These are phyloP conservation scores for Pristionchus entomophagus DNA, from an alignment of 2,888 invertebrate species.

Conservation along the genomic window DNA sequence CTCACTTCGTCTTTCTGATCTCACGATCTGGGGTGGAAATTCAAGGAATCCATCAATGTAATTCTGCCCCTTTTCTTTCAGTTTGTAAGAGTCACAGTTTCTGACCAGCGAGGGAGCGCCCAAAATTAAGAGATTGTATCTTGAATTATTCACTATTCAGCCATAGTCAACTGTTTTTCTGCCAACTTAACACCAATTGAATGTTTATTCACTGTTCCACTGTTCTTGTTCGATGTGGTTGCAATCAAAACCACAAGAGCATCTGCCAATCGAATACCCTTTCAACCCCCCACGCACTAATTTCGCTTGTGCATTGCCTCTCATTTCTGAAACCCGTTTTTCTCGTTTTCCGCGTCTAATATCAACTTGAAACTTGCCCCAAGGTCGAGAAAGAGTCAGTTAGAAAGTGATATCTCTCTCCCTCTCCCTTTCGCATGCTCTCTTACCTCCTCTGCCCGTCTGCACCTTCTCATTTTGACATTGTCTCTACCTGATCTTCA, in stretches of 20 bases:
- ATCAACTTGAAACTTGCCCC: slow-evolving; percentile 42
- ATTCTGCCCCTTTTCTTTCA: no score
- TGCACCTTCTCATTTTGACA: background rate
- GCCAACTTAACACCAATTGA: no score
- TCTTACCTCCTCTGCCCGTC: background rate
- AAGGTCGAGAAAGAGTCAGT: slow-evolving; percentile 39
- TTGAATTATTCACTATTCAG: no score
- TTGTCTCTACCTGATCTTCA: background rate
- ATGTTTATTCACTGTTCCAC: no score
- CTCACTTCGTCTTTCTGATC: background rate
- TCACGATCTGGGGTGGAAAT: no score
- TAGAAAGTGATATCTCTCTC: slow-evolving; percentile 31
- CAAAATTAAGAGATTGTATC: background rate
- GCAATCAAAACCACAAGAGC: background rate
- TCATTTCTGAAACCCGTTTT: background rate
- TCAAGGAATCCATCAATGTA: no score
- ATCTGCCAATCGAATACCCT: background rate
- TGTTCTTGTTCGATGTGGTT: background rate
- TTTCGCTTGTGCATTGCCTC: background rate
- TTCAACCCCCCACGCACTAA: background rate
- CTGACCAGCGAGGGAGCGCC: background rate
- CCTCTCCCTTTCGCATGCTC: background rate
- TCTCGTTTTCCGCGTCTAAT: slow-evolving; percentile 10
- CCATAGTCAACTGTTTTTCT: no score
- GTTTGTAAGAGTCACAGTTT: no score